A percentile compares a stretch with the other conserved stretches of the same genome.
Evolutionary conservation across 1,140 invertebrate species (phyloP).

Genomic region (Eriocheir sinensis): DNA sequence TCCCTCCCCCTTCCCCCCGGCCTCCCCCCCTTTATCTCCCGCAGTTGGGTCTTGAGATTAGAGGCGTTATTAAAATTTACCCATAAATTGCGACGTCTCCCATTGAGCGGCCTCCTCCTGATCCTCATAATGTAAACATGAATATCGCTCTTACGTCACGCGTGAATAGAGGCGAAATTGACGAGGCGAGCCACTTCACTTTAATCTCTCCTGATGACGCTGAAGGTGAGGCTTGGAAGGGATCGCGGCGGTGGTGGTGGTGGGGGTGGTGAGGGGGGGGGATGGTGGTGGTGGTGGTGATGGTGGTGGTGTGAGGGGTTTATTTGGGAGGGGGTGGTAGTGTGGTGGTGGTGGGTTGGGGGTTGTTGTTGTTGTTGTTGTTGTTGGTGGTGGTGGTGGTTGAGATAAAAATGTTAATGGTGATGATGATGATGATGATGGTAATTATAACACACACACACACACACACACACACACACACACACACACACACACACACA

Average conservation of each 20-base stretch:
- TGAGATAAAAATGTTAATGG: not conserved
- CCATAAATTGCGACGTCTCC: slow-evolving; percentile 70
- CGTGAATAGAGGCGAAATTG: slow-evolving; percentile 67
- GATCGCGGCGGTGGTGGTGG: not conserved
- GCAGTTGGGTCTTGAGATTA: slow-evolving; percentile 66
- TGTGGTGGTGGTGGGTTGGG: not conserved
- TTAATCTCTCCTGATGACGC: slow-evolving; percentile 70
- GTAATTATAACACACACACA: not conserved
- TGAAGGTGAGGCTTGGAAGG: slow-evolving; percentile 33
- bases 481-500: too few relatives aligned
- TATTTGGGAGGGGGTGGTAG: not conserved
- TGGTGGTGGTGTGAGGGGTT: not conserved
- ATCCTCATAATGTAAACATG: slow-evolving; percentile 70
- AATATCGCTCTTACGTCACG: slow-evolving; percentile 69
- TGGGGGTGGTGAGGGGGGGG: not conserved
- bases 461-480: too few relatives aligned
- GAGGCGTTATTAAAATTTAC: slow-evolving; percentile 73
- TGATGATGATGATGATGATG: not conserved
- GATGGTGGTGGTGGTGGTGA: not conserved
- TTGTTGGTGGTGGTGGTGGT: not conserved
- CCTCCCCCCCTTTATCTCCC: slow-evolving; percentile 31
- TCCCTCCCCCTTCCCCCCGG: not conserved
- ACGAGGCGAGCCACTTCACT: slow-evolving; percentile 69
- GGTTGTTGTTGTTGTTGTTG: not conserved
- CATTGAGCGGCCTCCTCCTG: slow-evolving; percentile 59